These are phyloP conservation scores for Cyanoderma ruficeps DNA, from an alignment of 2,113 vertebrate species.

Conservation along the genomic window DNA sequence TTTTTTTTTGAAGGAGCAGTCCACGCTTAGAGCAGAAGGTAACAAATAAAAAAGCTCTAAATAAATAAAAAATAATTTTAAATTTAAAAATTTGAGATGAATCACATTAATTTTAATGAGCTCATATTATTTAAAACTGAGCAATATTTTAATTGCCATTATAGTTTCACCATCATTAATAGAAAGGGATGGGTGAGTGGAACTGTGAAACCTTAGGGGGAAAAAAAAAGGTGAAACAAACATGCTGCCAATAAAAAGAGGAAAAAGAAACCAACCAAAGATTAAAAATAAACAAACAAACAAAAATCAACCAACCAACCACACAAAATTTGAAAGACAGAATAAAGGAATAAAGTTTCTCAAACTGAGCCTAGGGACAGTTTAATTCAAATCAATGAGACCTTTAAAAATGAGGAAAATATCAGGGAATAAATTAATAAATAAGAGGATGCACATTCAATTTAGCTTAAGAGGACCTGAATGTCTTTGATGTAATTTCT, in stretches of 20 bases:
- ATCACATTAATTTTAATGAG: neutral
- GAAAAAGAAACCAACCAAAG: neutral
- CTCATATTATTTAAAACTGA: neutral
- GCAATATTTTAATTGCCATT: neutral
- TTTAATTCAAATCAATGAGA: neutral
- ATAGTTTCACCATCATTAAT: neutral
- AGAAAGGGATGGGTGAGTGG: neutral
- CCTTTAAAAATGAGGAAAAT: neutral
- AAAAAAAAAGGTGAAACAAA: neutral
- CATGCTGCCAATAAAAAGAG: neutral
- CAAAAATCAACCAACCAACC: accelerated
- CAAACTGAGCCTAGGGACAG: neutral
- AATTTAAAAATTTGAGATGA: neutral
- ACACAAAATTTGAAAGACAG: neutral
- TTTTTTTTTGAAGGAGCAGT: neutral
- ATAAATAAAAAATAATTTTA: neutral
- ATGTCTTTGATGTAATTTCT: neutral
- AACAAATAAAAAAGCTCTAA: neutral
- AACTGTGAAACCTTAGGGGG: neutral
- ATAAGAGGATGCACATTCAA: neutral
- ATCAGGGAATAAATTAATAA: neutral
- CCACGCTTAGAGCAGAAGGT: neutral
- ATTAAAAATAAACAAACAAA: too few species aligned
- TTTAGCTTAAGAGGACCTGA: neutral
- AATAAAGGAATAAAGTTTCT: neutral